Percentiles rank a stretch among this genome's conserved stretches.
phyloP scores from a whole-genome alignment of 2,888 invertebrate genomes.

The Galerucella nymphaeae region DNA sequence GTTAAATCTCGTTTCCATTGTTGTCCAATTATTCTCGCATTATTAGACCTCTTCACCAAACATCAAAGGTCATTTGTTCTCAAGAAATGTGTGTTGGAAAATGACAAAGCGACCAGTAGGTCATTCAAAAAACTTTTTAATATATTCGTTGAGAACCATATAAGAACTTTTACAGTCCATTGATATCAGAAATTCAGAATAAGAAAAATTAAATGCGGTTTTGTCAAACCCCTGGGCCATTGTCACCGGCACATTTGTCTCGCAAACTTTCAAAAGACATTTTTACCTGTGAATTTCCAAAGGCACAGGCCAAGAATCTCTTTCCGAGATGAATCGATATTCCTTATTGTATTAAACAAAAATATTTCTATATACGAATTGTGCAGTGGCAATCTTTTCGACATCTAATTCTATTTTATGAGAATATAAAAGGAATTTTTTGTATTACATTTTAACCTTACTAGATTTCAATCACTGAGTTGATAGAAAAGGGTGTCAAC shows the following conservation, averaged over 20 bases:
- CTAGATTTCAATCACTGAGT: not conserved
- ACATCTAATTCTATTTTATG: conserved; percentile 18
- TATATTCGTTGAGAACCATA: conserved; percentile 50
- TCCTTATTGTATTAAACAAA: conserved; percentile 41
- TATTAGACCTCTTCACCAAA: conserved; percentile 39
- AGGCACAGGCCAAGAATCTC: conserved; percentile 34
- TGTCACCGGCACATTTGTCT: conserved; percentile 49
- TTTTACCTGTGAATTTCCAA: conserved; percentile 44
- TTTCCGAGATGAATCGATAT: conserved; percentile 20
- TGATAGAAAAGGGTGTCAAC: not conserved
- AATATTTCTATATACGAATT: conserved; percentile 36
- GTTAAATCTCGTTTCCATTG: conserved; percentile 41
- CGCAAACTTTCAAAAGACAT: conserved; percentile 44
- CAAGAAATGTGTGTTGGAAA: conserved; percentile 41
- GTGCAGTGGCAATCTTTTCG: conserved; percentile 19
- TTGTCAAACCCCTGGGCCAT: conserved; percentile 59
- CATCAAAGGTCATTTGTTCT: conserved; percentile 49
- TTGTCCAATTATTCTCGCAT: conserved; percentile 44
- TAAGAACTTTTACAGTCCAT: conserved; percentile 56
- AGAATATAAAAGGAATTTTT: not conserved
- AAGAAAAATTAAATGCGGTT: conserved; percentile 60
- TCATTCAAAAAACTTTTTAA: conserved; percentile 49
- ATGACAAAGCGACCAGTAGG: conserved; percentile 37
- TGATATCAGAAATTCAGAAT: conserved; percentile 52
- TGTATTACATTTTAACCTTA: conserved; percentile 8